These are phyloP conservation scores for Pristiophorus japonicus DNA, from an alignment of 2,113 vertebrate species.

Conservation along the genomic window DNA sequence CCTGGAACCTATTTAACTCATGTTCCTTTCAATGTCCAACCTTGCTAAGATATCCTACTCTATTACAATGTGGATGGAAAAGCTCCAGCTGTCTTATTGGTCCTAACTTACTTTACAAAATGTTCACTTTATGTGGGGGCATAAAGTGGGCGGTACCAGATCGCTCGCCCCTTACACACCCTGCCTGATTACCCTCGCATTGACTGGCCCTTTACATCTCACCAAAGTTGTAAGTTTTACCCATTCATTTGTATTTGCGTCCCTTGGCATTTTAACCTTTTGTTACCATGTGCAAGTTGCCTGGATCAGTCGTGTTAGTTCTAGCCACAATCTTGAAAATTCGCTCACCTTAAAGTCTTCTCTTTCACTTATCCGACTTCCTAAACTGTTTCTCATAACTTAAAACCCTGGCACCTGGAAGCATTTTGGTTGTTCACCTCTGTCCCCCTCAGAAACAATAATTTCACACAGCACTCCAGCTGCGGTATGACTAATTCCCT, in stretches of 20 bases:
- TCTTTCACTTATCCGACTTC: background rate
- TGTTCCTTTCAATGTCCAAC: too few species aligned
- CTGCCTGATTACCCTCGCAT: background rate
- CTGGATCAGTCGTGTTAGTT: background rate
- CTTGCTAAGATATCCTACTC: too few species aligned
- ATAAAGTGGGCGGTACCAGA: background rate
- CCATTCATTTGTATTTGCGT: background rate
- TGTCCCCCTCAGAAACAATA: background rate
- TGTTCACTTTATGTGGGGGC: background rate
- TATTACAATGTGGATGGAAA: background rate
- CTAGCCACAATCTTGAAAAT: background rate
- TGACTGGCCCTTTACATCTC: background rate
- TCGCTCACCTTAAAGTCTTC: background rate
- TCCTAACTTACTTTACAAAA: background rate
- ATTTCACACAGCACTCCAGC: background rate
- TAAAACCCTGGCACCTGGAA: background rate
- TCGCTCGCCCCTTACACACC: background rate
- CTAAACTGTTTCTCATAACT: background rate
- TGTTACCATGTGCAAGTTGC: background rate
- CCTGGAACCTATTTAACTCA: too few species aligned
- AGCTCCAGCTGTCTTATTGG: background rate
- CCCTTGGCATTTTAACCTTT: background rate
- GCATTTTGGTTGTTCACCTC: background rate
- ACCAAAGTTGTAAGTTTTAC: background rate
- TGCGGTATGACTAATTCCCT: background rate